These are phyloP conservation scores for Eupithecia centaureata DNA, from an alignment of 2,888 invertebrate genomes.

Conservation along the genomic window DNA sequence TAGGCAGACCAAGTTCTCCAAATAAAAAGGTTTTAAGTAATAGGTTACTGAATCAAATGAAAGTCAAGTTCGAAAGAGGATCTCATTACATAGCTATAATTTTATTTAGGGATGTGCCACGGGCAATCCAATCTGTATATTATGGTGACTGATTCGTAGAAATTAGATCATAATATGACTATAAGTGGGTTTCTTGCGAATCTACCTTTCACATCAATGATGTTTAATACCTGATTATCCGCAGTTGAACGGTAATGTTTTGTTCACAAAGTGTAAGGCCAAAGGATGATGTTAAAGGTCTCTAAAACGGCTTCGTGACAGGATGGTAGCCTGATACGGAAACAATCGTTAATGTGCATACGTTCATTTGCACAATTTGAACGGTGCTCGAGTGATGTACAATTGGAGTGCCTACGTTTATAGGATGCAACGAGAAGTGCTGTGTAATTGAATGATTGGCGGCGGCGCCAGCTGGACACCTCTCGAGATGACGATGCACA, in stretches of 20 bases:
- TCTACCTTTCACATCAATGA: background rate
- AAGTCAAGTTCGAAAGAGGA: slow-evolving; percentile 15
- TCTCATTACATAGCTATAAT: slow-evolving; percentile 14
- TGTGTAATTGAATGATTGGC: slow-evolving; percentile 75
- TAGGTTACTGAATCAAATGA: slow-evolving; percentile 21
- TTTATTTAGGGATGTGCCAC: slow-evolving; percentile 12
- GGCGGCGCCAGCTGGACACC: slow-evolving; percentile 72
- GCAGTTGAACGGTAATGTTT: background rate
- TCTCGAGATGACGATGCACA: slow-evolving; percentile 71
- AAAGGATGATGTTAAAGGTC: background rate
- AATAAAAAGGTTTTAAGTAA: slow-evolving; percentile 27
- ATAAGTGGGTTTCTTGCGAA: background rate
- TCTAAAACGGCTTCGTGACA: slow-evolving; percentile 26
- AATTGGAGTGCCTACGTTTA: slow-evolving; percentile 60
- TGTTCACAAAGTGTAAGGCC: slow-evolving; percentile 3
- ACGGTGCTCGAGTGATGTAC: slow-evolving; percentile 56
- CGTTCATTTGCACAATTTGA: slow-evolving; percentile 49
- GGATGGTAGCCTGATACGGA: slow-evolving; percentile 35
- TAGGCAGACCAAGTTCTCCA: slow-evolving; percentile 24
- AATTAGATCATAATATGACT: slow-evolving; percentile 3
- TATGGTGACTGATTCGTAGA: slow-evolving; percentile 9
- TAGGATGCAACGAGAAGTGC: slow-evolving; percentile 54
- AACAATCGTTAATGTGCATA: slow-evolving; percentile 42
- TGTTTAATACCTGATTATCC: background rate
- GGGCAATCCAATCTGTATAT: slow-evolving; percentile 5